Evolutionary conservation across 2,113 vertebrate genomes (phyloP).

Genomic region (Ictalurus furcatus): DNA sequence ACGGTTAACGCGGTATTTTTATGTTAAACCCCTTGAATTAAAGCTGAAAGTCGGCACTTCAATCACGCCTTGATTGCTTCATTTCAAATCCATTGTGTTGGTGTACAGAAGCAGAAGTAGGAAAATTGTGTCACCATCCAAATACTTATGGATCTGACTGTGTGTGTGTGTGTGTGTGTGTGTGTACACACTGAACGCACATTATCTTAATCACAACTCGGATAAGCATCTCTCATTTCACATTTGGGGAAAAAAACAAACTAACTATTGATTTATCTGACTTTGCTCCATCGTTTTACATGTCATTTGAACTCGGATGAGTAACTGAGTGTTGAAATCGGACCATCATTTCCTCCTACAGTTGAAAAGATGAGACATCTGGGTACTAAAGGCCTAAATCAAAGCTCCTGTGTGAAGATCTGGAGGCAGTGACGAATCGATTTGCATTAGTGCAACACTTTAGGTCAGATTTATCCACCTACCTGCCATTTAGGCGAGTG

Average conservation of each 20-base stretch:
- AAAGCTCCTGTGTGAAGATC: not conserved
- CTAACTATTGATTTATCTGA: not conserved
- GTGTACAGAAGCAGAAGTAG: too few species aligned
- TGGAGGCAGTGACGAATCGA: not conserved
- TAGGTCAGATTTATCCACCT: not conserved
- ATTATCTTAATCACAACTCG: not conserved
- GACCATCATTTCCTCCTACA: constrained; percentile 1
- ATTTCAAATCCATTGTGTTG: too few species aligned
- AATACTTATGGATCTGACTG: too few species aligned
- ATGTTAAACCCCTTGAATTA: too few species aligned
- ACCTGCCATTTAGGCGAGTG: not conserved
- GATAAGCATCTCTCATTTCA: not conserved
- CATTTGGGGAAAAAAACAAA: not conserved
- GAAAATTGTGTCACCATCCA: too few species aligned
- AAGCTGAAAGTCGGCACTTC: too few species aligned
- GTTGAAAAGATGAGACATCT: not conserved
- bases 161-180: not conserved
- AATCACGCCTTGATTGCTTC: too few species aligned
- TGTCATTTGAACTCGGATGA: not conserved
- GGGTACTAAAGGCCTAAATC: not conserved
- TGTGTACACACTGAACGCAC: not conserved
- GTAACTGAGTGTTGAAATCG: not conserved
- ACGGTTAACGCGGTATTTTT: too few species aligned
- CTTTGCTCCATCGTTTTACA: not conserved
- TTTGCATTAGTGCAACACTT: constrained; percentile 3